A percentile compares a stretch with the other conserved stretches of the same genome.
Conservation (phyloP, 2,113 vertebrate species). For the Redunca redunca region DNA sequence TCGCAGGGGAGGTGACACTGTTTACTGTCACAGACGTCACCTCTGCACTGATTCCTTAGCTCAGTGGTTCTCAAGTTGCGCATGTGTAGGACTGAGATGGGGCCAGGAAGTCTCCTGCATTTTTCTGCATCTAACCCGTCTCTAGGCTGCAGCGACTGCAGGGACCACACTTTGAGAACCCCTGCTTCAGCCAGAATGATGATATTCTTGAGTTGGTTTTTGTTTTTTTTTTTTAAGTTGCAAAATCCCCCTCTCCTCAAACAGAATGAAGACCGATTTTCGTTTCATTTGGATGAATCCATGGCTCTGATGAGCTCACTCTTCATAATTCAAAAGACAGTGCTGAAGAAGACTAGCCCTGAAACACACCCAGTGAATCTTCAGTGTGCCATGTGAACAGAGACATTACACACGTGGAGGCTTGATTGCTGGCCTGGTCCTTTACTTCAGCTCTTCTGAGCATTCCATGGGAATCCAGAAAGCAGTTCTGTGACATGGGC, state of each 20-base stretch:
- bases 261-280: not conserved
- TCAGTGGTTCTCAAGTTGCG: not conserved
- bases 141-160: not conserved
- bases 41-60: not conserved
- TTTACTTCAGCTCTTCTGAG: not conserved
- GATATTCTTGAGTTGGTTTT: not conserved
- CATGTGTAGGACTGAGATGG: not conserved
- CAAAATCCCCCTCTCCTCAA: not conserved
- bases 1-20: not conserved
- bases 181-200: not conserved
- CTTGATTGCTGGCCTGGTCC: not conserved
- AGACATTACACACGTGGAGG: not conserved
- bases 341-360: not conserved
- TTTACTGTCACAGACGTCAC: not conserved
- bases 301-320: not conserved
- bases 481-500: not conserved
- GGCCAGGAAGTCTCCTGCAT: not conserved
- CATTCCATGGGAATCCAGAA: not conserved
- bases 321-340: slow-evolving; percentile 13
- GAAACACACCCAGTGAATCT: not conserved
- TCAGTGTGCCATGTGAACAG: not conserved
- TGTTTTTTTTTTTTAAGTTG: not conserved
- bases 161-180: not conserved
- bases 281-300: not conserved
- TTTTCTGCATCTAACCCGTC: not conserved